Evolutionary conservation across 2,113 vertebrate species (phyloP).

Genomic region (Paedocypris sp.): DNA sequence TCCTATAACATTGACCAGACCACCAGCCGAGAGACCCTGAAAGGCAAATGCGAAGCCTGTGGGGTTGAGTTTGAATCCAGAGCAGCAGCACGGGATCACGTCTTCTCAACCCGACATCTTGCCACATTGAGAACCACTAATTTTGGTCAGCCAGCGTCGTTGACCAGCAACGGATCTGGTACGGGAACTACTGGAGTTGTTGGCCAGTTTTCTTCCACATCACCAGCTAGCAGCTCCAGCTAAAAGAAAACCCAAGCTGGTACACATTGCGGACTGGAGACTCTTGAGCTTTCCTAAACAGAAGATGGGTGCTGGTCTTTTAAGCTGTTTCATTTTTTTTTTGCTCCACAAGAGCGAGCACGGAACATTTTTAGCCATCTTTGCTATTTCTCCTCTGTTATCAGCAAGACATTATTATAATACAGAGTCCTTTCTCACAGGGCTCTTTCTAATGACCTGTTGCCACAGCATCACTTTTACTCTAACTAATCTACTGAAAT

Average conservation of each 20-base stretch:
- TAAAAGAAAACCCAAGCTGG: slow-evolving; percentile 55
- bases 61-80: slow-evolving; percentile 75
- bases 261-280: slow-evolving; percentile 52
- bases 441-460: slow-evolving; percentile 29
- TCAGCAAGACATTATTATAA: slow-evolving; percentile 28
- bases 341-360: slow-evolving; percentile 44
- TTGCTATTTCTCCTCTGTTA: slow-evolving; percentile 41
- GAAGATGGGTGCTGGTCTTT: slow-evolving; percentile 59
- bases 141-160: slow-evolving; percentile 60
- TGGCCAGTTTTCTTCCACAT: slow-evolving; percentile 44
- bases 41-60: slow-evolving; percentile 72
- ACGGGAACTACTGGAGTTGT: slow-evolving; percentile 42
- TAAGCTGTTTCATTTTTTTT: slow-evolving; percentile 53
- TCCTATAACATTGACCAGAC: slow-evolving; percentile 49
- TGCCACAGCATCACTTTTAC: slow-evolving; percentile 36
- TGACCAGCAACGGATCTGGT: slow-evolving; percentile 50
- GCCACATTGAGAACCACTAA: slow-evolving; percentile 71
- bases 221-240: slow-evolving; percentile 56
- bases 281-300: slow-evolving; percentile 57
- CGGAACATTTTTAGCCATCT: slow-evolving; percentile 29
- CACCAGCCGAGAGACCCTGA: slow-evolving; percentile 56
- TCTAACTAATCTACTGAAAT: slow-evolving; percentile 34
- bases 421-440: slow-evolving; percentile 24
- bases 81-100: slow-evolving; percentile 75
- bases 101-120: slow-evolving; percentile 77